phyloP scores from a whole-genome alignment of 1,140 invertebrate species.

The Drosophila sp. region DNA sequence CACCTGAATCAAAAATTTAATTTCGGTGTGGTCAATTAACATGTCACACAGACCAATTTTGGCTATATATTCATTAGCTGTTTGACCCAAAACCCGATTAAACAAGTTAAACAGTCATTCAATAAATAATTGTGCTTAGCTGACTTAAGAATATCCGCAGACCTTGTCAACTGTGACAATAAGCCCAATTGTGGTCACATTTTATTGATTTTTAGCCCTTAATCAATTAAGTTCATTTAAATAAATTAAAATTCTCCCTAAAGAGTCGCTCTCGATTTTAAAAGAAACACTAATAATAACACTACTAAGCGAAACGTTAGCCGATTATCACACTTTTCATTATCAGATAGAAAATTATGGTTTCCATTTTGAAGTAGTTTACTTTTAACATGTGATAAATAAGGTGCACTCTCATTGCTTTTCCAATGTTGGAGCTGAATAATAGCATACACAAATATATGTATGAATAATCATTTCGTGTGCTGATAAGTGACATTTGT shows the following conservation, averaged over 20 bases:
- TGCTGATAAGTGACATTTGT: slow-evolving; percentile 56
- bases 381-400: slow-evolving; percentile 63
- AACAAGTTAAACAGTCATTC: slow-evolving; percentile 17
- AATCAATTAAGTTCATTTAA: no score
- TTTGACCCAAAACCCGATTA: slow-evolving; percentile 10
- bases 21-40: slow-evolving; percentile 18
- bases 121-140: slow-evolving; percentile 18
- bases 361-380: slow-evolving; percentile 24
- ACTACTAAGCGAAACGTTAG: neutral
- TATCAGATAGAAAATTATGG: slow-evolving; percentile 22
- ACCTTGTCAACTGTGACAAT: slow-evolving; percentile 24
- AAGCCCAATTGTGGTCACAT: slow-evolving; percentile 20
- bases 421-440: neutral
- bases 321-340: slow-evolving; percentile 25
- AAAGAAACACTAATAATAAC: neutral
- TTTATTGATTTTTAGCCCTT: slow-evolving; percentile 72
- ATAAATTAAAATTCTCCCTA: slow-evolving; percentile 4
- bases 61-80: slow-evolving; percentile 10
- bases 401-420: slow-evolving; percentile 13
- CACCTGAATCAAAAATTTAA: slow-evolving; percentile 22
- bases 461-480: slow-evolving; percentile 51
- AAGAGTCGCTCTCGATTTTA: neutral
- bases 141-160: slow-evolving; percentile 23
- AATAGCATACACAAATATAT: slow-evolving; percentile 57
- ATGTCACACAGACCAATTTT: neutral